Evolutionary conservation across 2,888 invertebrate genomes (phyloP), one percentile per base, ranked within the genome.

Genomic region (Congeria kusceri): DNA sequence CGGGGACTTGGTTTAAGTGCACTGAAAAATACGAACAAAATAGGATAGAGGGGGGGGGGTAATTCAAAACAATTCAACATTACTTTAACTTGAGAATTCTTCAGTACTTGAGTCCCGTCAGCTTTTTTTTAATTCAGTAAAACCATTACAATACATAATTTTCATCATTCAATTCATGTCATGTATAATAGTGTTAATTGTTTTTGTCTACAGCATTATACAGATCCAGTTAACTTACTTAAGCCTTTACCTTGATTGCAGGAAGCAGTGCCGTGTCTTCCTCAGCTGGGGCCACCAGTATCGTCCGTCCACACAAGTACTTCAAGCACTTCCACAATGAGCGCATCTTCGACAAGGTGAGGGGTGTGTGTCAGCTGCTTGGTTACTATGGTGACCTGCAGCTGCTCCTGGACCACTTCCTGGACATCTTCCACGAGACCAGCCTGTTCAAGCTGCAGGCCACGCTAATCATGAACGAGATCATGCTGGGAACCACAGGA

Each of bases 251-350:
- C 39, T 66, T 39, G 49, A 23, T 63, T 74, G n/a, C 62, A 87
- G 88, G 86, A 11, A 77, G 82, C 27, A 74, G 86, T 83, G 85
- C 77, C 9, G 62, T 85, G 32, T 49, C 77, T 39, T 67, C 76
- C 4, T 49, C 53, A 4, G 61, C 69, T 3, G 61, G 58, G 5
- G 65, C 47, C 18, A 49, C 61, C 3, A 73, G 74, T 53, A 80
- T 85, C 11, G 64, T 86, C 62, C 77, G 77, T 64, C 91, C 88
- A n/a, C 77, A 87, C 32, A 91, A 90, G 77, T 85, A 86, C 76
- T 92, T 91, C 84, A 86, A 88, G 78, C 91, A 91, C 82, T 92
- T 92, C 73, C 84, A 76, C 25, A 89, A 89, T 69, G 86, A 89
- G 20, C 78, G 79, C 18, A 86, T 92, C 59, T 83, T 84, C 49